Evolutionary conservation across 2,888 invertebrate genomes (phyloP).

Genomic region (Cinara cedri): DNA sequence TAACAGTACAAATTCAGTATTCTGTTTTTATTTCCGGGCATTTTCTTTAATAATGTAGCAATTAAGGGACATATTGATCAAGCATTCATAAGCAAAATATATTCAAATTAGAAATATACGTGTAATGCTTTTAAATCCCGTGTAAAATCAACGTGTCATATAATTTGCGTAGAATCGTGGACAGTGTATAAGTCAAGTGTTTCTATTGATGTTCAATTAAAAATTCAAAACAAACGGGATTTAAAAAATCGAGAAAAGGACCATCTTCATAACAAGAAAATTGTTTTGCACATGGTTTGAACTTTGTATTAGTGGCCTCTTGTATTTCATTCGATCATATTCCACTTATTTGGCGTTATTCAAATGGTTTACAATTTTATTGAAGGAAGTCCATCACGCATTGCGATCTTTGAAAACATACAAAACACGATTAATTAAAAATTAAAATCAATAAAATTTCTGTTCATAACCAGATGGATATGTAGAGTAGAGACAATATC

Average conservation of each 20-base stretch:
- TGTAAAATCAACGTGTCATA: conserved; percentile 13
- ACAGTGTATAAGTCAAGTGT: neutral
- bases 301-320: conserved; percentile 48
- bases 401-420: conserved; percentile 68
- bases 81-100: conserved; percentile 9
- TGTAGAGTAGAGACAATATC: conserved; percentile 21
- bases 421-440: conserved; percentile 66
- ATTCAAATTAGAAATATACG: conserved; percentile 5
- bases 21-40: conserved; percentile 12
- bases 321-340: conserved; percentile 9
- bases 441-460: neutral
- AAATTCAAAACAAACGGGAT: conserved; percentile 1
- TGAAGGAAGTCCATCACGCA: conserved; percentile 55
- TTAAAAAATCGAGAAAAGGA: no score
- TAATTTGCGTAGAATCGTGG: neutral
- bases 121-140: conserved; percentile 4
- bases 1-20: conserved; percentile 16
- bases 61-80: conserved; percentile 12
- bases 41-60: conserved; percentile 16
- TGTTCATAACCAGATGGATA: neutral
- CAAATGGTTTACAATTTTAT: conserved; percentile 54
- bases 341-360: conserved; percentile 49
- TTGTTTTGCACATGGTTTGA: conserved; percentile 55
- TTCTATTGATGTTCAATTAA: conserved; percentile 1
- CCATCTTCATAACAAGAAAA: neutral